A percentile compares a stretch with the other conserved stretches of the same genome.
Conservation (phyloP, 2,113 vertebrate species). For the Myrmecophaga tridactyla region DNA sequence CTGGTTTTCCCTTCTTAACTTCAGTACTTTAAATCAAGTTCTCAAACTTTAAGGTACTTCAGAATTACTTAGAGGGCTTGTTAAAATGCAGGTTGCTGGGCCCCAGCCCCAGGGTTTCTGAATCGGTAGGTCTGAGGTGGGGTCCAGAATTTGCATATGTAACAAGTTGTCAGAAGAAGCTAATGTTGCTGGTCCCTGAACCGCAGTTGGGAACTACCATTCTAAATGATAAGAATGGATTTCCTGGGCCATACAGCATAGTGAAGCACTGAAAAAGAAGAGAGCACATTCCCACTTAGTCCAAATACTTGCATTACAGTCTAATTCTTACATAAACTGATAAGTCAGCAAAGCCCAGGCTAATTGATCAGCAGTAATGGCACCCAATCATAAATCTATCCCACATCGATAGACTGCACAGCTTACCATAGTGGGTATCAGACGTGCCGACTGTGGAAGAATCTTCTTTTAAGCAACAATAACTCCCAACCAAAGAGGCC, state of each 20-base stretch:
- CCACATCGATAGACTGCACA: neutral
- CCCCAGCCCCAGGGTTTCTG: neutral
- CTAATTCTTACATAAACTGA: neutral
- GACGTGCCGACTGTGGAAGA: neutral
- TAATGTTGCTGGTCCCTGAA: neutral
- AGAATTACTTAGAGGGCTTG: too few species aligned
- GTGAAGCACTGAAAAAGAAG: neutral
- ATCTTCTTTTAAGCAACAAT: neutral
- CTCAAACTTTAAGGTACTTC: neutral
- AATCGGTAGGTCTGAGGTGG: neutral
- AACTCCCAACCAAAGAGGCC: neutral
- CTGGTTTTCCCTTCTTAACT: neutral
- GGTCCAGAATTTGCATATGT: neutral
- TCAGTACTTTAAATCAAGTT: neutral
- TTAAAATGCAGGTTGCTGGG: neutral
- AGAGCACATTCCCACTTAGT: neutral
- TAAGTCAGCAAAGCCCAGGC: neutral
- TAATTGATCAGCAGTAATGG: neutral
- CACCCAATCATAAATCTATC: neutral
- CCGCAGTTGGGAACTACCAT: neutral
- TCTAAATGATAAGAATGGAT: neutral
- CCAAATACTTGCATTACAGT: neutral
- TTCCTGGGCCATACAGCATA: neutral
- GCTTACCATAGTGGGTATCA: neutral
- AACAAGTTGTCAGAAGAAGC: neutral